phyloP scores from a whole-genome alignment of 2,113 vertebrate genomes.

The Mohoua ochrocephala region DNA sequence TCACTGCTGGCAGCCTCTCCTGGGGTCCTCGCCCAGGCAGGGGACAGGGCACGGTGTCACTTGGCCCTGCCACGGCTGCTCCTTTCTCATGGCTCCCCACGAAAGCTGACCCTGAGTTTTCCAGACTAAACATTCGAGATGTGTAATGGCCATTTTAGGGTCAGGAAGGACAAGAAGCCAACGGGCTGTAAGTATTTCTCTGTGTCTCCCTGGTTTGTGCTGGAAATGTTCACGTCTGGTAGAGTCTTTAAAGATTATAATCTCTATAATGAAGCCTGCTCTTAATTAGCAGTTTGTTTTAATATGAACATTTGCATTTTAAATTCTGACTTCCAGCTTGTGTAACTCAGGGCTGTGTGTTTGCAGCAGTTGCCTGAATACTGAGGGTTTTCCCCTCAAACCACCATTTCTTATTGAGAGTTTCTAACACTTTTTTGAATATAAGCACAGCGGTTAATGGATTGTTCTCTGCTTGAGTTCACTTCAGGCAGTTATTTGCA shows the following conservation, averaged over 20 bases:
- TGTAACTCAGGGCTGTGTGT: not conserved
- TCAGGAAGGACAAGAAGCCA: not conserved
- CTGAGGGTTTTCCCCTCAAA: not conserved
- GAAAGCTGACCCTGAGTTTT: not conserved
- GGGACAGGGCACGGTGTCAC: not conserved
- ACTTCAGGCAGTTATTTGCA: not conserved
- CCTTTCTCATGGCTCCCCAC: not conserved
- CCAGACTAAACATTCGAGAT: slow-evolving; percentile 4
- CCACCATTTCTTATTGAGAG: not conserved
- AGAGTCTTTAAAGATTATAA: not conserved
- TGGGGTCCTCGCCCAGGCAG: rapidly evolving
- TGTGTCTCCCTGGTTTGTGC: not conserved
- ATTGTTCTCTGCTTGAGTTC: not conserved
- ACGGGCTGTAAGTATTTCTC: not conserved
- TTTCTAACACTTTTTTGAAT: not conserved
- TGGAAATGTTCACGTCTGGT: not conserved
- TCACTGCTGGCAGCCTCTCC: not conserved
- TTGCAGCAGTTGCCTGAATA: not conserved
- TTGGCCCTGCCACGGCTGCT: not conserved
- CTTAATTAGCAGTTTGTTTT: not conserved
- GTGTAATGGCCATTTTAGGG: not conserved
- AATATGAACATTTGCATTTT: not conserved
- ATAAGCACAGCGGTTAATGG: not conserved
- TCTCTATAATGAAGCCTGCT: not conserved
- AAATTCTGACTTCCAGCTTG: not conserved